Conservation (phyloP, 2,113 vertebrate genomes). For the Elanoides forficatus region DNA sequence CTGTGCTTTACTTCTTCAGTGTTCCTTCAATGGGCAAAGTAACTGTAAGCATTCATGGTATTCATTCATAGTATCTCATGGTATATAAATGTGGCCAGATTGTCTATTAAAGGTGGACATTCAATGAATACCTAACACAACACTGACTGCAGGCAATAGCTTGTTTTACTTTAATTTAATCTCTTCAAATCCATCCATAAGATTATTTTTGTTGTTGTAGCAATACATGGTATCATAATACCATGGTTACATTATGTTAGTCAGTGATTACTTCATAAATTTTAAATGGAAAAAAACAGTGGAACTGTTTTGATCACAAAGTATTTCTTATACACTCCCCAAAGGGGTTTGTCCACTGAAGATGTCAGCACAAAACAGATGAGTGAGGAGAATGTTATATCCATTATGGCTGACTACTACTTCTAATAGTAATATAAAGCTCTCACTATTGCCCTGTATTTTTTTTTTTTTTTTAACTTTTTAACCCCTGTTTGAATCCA, state of each 20-base stretch:
- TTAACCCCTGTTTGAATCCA: background rate
- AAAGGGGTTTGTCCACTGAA: background rate
- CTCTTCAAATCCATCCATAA: background rate
- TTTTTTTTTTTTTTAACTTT: background rate
- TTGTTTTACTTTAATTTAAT: background rate
- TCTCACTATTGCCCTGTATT: background rate
- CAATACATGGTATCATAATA: background rate
- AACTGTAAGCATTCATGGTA: background rate
- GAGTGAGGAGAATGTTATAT: background rate
- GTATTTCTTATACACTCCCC: background rate
- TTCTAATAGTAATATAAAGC: rapidly evolving
- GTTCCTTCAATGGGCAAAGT: background rate
- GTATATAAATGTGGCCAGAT: background rate
- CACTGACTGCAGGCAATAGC: background rate
- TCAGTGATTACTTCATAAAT: background rate
- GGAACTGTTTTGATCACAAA: background rate
- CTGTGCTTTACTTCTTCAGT: background rate
- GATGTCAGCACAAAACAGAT: background rate
- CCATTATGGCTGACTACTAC: background rate
- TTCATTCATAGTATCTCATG: background rate
- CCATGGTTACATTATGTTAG: background rate
- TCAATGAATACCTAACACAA: background rate
- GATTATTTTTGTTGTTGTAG: background rate
- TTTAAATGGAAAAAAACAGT: background rate
- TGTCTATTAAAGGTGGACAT: background rate